A percentile compares a stretch with the other conserved stretches of the same genome.
These are phyloP conservation scores for Astur gentilis DNA, from an alignment of 2,113 vertebrate genomes.

Conservation along the genomic window DNA sequence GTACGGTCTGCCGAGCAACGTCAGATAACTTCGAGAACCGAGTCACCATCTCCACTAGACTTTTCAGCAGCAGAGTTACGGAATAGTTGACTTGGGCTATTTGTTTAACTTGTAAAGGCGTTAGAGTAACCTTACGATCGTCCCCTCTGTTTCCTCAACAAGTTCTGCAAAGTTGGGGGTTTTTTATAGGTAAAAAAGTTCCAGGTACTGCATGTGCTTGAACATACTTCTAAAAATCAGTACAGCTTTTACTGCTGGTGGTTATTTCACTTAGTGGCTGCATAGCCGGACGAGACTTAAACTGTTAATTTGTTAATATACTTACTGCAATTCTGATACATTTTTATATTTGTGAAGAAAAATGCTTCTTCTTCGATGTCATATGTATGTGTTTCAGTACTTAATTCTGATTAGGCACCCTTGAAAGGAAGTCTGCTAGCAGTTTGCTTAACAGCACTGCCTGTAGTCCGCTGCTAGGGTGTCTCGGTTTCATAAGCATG, in stretches of 20 bases:
- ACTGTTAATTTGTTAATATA: neutral
- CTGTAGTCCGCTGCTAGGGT: neutral
- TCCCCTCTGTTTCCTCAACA: neutral
- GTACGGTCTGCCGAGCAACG: rapidly evolving
- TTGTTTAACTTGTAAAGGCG: neutral
- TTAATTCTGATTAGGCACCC: neutral
- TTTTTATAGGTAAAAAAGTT: neutral
- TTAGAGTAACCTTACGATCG: neutral
- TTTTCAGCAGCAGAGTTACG: neutral
- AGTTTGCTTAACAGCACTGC: neutral
- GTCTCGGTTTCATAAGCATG: neutral
- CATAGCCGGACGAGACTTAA: neutral
- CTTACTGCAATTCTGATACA: neutral
- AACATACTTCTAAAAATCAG: neutral
- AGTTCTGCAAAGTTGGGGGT: neutral
- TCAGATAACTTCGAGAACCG: neutral
- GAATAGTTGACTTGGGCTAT: neutral
- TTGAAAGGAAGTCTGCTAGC: neutral
- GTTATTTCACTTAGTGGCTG: neutral
- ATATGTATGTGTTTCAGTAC: neutral
- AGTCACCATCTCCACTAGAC: rapidly evolving
- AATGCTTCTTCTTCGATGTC: neutral
- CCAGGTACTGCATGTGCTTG: neutral
- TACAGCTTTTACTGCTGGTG: neutral
- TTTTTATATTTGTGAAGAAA: neutral